phyloP scores from a whole-genome alignment of 92 coral and sea anemone genomes.

The Umimayanthus chanpuru region DNA sequence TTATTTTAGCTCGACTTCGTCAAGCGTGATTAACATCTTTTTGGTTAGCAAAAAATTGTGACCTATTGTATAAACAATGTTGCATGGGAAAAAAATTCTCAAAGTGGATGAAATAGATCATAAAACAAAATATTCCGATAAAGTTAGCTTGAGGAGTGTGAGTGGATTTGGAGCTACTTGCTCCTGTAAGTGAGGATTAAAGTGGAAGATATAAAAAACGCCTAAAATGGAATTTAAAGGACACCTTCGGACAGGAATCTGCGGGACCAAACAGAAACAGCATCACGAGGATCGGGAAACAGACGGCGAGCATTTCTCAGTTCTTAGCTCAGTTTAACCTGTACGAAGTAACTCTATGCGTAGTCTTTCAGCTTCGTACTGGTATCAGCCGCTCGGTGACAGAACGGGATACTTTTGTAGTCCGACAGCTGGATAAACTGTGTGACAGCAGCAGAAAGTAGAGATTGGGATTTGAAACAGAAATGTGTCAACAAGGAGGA shows the following conservation, averaged over 20 bases:
- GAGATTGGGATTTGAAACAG: background rate
- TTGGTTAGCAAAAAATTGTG: background rate
- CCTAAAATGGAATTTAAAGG: too few species aligned
- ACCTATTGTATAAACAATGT: background rate
- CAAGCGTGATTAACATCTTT: too few species aligned
- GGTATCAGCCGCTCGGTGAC: background rate
- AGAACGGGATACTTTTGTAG: background rate
- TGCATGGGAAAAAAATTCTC: background rate
- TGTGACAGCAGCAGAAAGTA: background rate
- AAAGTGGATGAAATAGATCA: background rate
- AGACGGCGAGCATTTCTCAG: background rate
- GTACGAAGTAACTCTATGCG: background rate
- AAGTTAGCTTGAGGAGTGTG: background rate
- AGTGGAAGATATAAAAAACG: background rate
- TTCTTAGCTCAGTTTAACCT: background rate
- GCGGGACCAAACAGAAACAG: background rate
- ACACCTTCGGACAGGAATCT: conserved; percentile 13
- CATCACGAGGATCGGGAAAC: too few species aligned
- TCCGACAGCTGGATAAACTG: conserved; percentile 11
- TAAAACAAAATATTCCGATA: too few species aligned
- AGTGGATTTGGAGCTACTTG: background rate
- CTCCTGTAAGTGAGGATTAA: background rate
- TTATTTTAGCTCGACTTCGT: background rate
- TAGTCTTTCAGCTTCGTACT: background rate
- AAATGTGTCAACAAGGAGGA: background rate